Evolutionary conservation across 2,797 vertebrate species (phyloP).

Genomic region (Euthynnus affinis): DNA sequence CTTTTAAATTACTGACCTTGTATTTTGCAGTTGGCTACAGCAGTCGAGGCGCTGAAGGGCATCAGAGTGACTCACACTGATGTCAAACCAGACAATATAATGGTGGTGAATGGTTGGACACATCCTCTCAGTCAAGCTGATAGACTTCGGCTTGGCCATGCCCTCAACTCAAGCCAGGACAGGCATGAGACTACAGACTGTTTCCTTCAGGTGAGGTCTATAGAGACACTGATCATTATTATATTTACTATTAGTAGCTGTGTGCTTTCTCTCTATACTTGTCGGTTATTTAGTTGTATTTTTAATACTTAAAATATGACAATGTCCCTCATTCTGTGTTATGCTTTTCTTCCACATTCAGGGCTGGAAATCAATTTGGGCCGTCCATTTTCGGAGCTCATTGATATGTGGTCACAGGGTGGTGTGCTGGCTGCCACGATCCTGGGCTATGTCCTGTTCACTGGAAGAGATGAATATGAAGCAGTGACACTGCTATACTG

Average conservation of each 20-base stretch:
- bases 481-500: too few species aligned
- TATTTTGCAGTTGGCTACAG: neutral
- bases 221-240: too few species aligned
- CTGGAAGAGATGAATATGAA: too few species aligned
- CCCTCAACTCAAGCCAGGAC: accelerated
- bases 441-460: too few species aligned
- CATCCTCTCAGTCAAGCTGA: slow-evolving; percentile 20
- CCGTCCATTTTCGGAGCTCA: slow-evolving; percentile 8
- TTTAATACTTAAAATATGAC: too few species aligned
- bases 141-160: slow-evolving; percentile 17
- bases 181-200: neutral
- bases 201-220: neutral
- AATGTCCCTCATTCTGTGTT: too few species aligned
- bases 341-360: neutral
- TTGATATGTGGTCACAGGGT: slow-evolving; percentile 39
- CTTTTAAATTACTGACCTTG: too few species aligned
- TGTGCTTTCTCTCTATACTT: neutral
- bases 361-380: slow-evolving; percentile 21
- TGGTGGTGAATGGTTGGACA: neutral
- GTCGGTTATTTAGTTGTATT: neutral
- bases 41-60: neutral
- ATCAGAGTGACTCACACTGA: neutral
- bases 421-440: neutral
- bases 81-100: neutral
- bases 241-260: too few species aligned